These are phyloP conservation scores for Zygothrica quintamaculata DNA, from an alignment of 2,888 invertebrate species.

Conservation along the genomic window DNA sequence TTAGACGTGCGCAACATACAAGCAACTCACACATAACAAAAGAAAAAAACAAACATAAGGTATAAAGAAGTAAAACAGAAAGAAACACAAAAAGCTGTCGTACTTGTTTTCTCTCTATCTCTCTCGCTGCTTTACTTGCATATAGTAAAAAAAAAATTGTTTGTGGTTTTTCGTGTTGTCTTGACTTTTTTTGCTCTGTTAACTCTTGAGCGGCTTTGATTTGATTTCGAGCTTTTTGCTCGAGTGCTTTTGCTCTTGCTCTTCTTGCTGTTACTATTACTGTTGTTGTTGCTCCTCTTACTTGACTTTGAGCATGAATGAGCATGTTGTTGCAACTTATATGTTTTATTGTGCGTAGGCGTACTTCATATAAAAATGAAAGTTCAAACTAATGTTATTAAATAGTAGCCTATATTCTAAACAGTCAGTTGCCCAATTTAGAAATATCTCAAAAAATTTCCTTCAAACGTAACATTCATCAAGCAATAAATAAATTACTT, in stretches of 20 bases:
- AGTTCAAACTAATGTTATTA: too few species aligned
- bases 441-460: too few species aligned
- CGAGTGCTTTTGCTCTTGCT: constrained; percentile 57
- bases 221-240: constrained; percentile 64
- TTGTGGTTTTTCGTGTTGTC: constrained; percentile 70
- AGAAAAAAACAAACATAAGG: too few species aligned
- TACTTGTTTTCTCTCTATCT: constrained; percentile 24
- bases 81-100: constrained; percentile 36
- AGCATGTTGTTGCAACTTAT: constrained; percentile 22
- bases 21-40: constrained; percentile 11
- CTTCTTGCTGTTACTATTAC: constrained; percentile 19
- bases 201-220: constrained; percentile 74
- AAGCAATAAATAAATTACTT: too few species aligned
- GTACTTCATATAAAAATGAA: constrained; percentile 39
- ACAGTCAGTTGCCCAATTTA: too few species aligned
- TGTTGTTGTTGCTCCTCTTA: not conserved
- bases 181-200: constrained; percentile 30
- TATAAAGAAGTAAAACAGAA: constrained; percentile 18
- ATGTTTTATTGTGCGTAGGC: constrained; percentile 14
- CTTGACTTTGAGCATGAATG: constrained; percentile 41
- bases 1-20: constrained; percentile 47
- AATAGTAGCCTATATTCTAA: too few species aligned
- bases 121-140: constrained; percentile 15
- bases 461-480: too few species aligned
- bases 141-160: constrained; percentile 64